Evolutionary conservation across 2,797 vertebrate species (phyloP).

Genomic region (Thripadectes ignobilis): DNA sequence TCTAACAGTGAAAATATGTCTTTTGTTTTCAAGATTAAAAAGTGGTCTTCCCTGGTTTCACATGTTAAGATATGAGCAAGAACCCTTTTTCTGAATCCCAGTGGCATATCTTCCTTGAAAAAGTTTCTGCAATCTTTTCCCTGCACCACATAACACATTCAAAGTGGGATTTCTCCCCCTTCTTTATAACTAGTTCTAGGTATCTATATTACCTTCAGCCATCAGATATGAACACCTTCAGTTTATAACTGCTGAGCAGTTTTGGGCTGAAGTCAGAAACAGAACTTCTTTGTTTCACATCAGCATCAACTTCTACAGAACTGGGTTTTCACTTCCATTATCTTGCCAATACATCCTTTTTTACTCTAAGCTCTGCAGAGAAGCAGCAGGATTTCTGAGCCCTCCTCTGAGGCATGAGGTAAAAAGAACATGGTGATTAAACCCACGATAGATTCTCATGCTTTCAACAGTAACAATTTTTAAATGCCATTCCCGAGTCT

Average conservation of each 20-base stretch:
- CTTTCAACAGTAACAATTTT: neutral
- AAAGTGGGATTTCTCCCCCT: neutral
- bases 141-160: neutral
- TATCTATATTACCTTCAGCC: neutral
- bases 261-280: neutral
- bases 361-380: neutral
- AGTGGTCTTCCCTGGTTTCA: neutral
- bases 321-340: neutral
- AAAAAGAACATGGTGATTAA: neutral
- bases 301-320: neutral
- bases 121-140: neutral
- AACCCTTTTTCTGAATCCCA: neutral
- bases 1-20: neutral
- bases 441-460: neutral
- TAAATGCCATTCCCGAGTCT: neutral
- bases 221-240: neutral
- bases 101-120: neutral
- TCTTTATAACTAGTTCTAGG: neutral
- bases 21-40: neutral
- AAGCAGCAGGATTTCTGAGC: neutral
- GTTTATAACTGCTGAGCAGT: neutral
- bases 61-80: neutral
- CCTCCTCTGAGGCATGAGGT: neutral
- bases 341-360: neutral
- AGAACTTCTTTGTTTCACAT: neutral